These are phyloP conservation scores for Mustela nigripes DNA, from an alignment of 2,113 vertebrate species.

Conservation along the genomic window DNA sequence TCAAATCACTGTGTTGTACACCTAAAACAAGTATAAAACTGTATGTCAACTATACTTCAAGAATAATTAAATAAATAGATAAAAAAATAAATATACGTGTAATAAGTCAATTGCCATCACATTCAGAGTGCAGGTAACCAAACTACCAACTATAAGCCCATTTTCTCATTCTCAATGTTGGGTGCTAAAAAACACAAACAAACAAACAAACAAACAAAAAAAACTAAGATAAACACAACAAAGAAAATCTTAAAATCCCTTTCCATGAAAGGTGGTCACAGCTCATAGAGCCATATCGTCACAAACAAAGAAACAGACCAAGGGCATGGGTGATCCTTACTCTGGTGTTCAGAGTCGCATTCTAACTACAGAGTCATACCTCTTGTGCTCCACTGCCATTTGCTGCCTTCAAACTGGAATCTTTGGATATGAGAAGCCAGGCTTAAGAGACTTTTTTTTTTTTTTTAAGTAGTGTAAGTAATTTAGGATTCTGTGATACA, in stretches of 20 bases:
- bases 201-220: background rate
- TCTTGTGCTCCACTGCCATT: slow-evolving; percentile 14
- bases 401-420: slow-evolving; percentile 40
- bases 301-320: background rate
- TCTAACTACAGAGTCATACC: slow-evolving; percentile 54
- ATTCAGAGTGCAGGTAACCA: background rate
- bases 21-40: background rate
- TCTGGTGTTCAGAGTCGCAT: slow-evolving; percentile 53
- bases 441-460: background rate
- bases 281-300: background rate
- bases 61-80: background rate
- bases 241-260: background rate
- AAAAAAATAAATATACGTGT: background rate
- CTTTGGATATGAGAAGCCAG: background rate
- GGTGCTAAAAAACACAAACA: background rate
- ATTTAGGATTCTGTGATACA: background rate
- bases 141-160: background rate
- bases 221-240: background rate
- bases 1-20: background rate
- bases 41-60: background rate
- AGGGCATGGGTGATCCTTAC: slow-evolving; percentile 56
- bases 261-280: background rate
- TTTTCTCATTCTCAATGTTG: background rate
- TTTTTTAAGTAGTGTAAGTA: background rate
- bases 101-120: background rate